Percentiles rank a stretch among this genome's conserved stretches.
Evolutionary conservation across 1,140 invertebrate genomes (phyloP).

Genomic region (Caenorhabditis latens): DNA sequence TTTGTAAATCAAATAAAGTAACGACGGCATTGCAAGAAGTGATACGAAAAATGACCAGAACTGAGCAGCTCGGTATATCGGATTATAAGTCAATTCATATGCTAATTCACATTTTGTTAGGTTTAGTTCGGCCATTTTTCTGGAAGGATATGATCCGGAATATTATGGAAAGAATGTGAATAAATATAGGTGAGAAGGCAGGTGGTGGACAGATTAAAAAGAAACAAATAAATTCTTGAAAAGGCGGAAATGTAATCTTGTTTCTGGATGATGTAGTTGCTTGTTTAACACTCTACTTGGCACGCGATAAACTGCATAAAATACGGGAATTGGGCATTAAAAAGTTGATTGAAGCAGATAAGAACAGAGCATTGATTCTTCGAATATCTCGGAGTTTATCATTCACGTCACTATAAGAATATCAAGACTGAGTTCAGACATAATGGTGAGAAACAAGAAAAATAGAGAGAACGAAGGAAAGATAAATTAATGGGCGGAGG

Average conservation of each 20-base stretch:
- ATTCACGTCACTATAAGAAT: too few relatives aligned
- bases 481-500: too few relatives aligned
- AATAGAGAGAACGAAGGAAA: too few relatives aligned
- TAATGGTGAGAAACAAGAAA: too few relatives aligned
- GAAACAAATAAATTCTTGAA: neutral
- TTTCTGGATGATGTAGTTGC: neutral
- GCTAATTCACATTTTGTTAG: conserved; percentile 14
- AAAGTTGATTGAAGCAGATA: too few relatives aligned
- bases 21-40: conserved; percentile 22
- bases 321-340: too few relatives aligned
- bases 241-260: neutral
- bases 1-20: conserved; percentile 2
- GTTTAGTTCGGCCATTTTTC: neutral
- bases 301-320: too few relatives aligned
- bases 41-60: conserved; percentile 22
- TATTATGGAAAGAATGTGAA: neutral
- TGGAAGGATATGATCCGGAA: neutral
- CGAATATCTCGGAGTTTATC: too few relatives aligned
- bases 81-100: neutral
- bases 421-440: too few relatives aligned
- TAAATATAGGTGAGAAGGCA: neutral
- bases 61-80: neutral
- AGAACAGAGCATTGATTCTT: too few relatives aligned
- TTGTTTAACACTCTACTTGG: neutral
- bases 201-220: neutral